These are phyloP conservation scores for Drosophila monieri DNA, from an alignment of 2,888 invertebrate species.

Conservation along the genomic window DNA sequence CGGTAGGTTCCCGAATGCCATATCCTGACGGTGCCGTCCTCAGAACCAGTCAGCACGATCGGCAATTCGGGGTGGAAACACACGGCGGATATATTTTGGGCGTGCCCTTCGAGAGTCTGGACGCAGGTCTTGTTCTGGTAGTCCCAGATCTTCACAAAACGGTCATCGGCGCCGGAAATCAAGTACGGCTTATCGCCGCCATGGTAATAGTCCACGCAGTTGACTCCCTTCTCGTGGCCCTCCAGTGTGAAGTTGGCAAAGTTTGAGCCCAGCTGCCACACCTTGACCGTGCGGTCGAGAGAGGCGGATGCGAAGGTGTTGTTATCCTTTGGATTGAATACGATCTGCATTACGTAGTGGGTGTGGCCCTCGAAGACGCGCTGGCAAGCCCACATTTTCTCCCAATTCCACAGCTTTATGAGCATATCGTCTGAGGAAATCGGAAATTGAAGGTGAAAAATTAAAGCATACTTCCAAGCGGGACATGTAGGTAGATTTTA, in stretches of 20 bases:
- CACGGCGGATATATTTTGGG: conserved; percentile 97
- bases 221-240: conserved; percentile 99
- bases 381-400: conserved; percentile 98
- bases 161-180: conserved; percentile 99
- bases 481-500: not conserved
- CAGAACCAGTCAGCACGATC: conserved; percentile 97
- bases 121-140: conserved; percentile 99
- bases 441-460: conserved; percentile 9
- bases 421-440: conserved; percentile 94
- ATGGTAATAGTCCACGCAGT: conserved; percentile 99
- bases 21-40: conserved; percentile 98
- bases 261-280: conserved; percentile 99
- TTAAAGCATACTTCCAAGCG: conserved; percentile 29
- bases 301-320: conserved; percentile 99
- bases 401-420: conserved; percentile 99
- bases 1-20: conserved; percentile 99
- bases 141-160: conserved; percentile 99
- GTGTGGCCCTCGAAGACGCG: conserved; percentile 99
- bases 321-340: conserved; percentile 99
- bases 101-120: conserved; percentile 98
- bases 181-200: conserved; percentile 99
- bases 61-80: conserved; percentile 99
- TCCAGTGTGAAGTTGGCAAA: conserved; percentile 99
- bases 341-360: conserved; percentile 99
- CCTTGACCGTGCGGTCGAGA: conserved; percentile 97